These are phyloP conservation scores for Trachelus troglodyta DNA, from an alignment of 2,888 invertebrate species.

Conservation along the genomic window DNA sequence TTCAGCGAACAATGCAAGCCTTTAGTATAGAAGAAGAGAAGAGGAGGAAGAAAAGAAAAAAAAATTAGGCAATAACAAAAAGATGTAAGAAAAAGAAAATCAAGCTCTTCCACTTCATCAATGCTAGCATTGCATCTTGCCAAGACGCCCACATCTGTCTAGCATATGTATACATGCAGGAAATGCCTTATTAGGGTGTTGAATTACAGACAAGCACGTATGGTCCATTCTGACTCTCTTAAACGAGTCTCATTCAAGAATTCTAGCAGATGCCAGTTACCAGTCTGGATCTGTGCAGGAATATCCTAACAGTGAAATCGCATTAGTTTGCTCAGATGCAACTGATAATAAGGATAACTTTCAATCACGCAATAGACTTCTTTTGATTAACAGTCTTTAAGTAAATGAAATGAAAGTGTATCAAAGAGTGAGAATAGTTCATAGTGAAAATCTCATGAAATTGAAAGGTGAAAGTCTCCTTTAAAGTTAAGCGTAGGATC, in stretches of 20 bases:
- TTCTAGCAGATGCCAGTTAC: constrained; percentile 25
- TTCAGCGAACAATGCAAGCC: constrained; percentile 13
- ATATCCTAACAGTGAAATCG: neutral
- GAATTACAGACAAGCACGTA: constrained; percentile 24
- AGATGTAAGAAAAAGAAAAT: neutral
- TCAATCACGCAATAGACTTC: neutral
- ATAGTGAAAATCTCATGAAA: constrained; percentile 28
- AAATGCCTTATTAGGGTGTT: constrained; percentile 54
- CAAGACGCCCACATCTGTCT: constrained; percentile 37
- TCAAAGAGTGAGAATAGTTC: neutral
- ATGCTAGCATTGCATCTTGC: neutral
- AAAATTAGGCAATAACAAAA: neutral
- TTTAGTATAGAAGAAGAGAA: neutral
- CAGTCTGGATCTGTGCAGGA: neutral
- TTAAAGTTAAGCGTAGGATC: constrained; percentile 38
- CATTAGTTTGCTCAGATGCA: neutral
- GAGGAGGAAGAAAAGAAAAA: neutral
- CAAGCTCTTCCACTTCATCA: neutral
- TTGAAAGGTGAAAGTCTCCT: constrained; percentile 42
- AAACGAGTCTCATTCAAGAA: constrained; percentile 21
- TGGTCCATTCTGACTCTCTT: neutral
- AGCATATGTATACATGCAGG: constrained; percentile 55
- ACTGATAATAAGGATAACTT: neutral
- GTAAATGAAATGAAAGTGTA: neutral
- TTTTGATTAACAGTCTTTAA: neutral